Evolutionary conservation across 1,140 invertebrate genomes (phyloP).

Genomic region (Drosophila nebulosa): DNA sequence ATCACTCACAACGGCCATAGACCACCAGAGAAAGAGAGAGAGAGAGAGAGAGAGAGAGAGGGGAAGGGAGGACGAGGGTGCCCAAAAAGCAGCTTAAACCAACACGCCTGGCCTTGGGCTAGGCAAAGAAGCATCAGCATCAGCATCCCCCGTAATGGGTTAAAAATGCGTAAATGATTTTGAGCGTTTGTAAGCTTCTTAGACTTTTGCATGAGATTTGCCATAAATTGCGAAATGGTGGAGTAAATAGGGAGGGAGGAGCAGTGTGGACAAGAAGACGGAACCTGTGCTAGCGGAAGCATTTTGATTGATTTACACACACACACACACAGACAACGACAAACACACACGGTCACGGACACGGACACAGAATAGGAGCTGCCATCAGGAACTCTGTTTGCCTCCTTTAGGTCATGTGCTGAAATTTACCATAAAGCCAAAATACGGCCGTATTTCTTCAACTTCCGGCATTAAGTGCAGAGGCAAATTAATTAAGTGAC

Average conservation of each 20-base stretch:
- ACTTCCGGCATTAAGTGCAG: conserved; percentile 77
- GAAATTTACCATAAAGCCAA: conserved; percentile 67
- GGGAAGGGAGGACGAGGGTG: conserved; percentile 10
- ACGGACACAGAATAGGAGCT: conserved; percentile 13
- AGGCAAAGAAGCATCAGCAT: not conserved
- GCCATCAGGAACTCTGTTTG: conserved; percentile 13
- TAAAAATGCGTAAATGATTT: conserved; percentile 76
- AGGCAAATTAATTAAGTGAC: conserved; percentile 76
- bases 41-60: not conserved
- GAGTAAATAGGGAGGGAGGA: not conserved
- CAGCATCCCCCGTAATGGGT: conserved; percentile 48
- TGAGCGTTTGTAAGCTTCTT: conserved; percentile 71
- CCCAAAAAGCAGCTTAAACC: conserved; percentile 44
- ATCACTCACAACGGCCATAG: conserved; percentile 52
- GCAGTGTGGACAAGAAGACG: not conserved
- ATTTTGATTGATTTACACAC: conserved; percentile 75
- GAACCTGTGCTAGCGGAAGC: conserved; percentile 51
- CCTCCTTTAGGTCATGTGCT: conserved; percentile 49
- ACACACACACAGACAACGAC: conserved; percentile 8
- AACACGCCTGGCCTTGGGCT: conserved; percentile 6
- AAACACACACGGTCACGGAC: conserved; percentile 1
- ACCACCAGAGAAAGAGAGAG: conserved; percentile 5
- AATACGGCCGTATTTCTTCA: conserved; percentile 75
- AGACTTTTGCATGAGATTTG: conserved; percentile 70
- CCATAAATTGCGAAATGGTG: conserved; percentile 59